Percentiles rank a stretch among this genome's conserved stretches.
These are phyloP conservation scores for Tiphia femorata DNA, from an alignment of 2,888 invertebrate genomes.

Conservation along the genomic window DNA sequence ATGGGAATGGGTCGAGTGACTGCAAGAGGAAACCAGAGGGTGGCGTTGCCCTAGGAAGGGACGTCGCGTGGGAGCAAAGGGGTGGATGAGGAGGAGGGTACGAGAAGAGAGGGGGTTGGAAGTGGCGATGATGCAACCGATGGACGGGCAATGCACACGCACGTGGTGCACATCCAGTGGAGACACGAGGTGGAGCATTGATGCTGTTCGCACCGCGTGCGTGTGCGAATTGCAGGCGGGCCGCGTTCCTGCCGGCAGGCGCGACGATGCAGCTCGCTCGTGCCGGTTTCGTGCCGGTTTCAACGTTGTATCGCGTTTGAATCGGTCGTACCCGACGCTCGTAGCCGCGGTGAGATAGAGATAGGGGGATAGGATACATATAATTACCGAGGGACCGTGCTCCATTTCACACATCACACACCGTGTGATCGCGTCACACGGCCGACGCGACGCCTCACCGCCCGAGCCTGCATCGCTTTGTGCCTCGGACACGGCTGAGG, in stretches of 20 bases:
- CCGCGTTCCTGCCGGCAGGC: slow-evolving; percentile 46
- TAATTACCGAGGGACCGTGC: slow-evolving; percentile 62
- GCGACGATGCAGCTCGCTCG: slow-evolving; percentile 30
- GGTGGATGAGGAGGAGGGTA: too few species aligned
- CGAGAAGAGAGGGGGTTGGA: too few species aligned
- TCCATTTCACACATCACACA: slow-evolving; percentile 65
- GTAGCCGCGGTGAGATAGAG: slow-evolving; percentile 42
- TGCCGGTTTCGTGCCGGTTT: slow-evolving; percentile 27
- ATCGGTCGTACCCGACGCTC: slow-evolving; percentile 31
- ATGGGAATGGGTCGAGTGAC: too few species aligned
- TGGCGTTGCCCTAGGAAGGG: too few species aligned
- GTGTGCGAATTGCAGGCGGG: slow-evolving; percentile 35
- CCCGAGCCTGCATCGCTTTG: slow-evolving; percentile 22
- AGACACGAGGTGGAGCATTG: slow-evolving; percentile 20
- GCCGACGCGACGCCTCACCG: slow-evolving; percentile 58
- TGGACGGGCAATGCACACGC: slow-evolving; percentile 51
- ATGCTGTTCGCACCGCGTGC: slow-evolving; percentile 11
- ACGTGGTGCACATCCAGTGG: slow-evolving; percentile 61
- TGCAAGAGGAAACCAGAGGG: too few species aligned
- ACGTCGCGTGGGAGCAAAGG: too few species aligned
- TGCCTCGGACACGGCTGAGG: slow-evolving; percentile 2
- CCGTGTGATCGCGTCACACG: slow-evolving; percentile 63
- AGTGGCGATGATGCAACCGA: slow-evolving; percentile 45
- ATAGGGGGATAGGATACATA: slow-evolving; percentile 63
- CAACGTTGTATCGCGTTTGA: slow-evolving; percentile 17